A percentile compares a stretch with the other conserved stretches of the same genome.
Evolutionary conservation across 2,113 vertebrate genomes (phyloP).

Genomic region (Nyctereutes procyonoides): DNA sequence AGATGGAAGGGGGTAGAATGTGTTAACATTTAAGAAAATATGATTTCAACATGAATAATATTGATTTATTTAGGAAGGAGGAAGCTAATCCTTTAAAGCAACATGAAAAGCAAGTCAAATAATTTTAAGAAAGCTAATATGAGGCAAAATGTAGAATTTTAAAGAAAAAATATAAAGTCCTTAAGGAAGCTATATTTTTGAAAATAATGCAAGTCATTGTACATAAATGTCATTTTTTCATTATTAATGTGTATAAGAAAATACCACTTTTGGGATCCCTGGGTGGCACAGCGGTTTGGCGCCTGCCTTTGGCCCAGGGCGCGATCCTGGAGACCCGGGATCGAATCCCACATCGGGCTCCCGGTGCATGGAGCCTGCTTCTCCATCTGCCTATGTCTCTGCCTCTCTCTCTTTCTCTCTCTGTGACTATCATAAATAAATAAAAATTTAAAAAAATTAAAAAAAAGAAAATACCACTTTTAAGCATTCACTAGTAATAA

Average conservation of each 20-base stretch:
- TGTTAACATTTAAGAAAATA: slow-evolving; percentile 73
- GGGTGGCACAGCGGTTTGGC: too few relatives aligned
- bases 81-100: slow-evolving; percentile 58
- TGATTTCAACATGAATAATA: slow-evolving; percentile 53
- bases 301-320: too few relatives aligned
- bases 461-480: slow-evolving; percentile 43
- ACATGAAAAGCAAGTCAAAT: neutral
- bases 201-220: neutral
- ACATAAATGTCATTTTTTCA: neutral
- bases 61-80: slow-evolving; percentile 54
- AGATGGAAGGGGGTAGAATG: slow-evolving; percentile 30
- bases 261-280: neutral
- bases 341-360: too few relatives aligned
- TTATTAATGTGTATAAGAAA: slow-evolving; percentile 1
- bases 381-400: too few relatives aligned
- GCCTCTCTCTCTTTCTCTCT: too few relatives aligned
- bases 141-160: slow-evolving; percentile 18
- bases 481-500: slow-evolving; percentile 22
- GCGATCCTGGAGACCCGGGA: too few relatives aligned
- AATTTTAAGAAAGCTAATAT: slow-evolving; percentile 46
- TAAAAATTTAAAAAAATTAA: too few relatives aligned
- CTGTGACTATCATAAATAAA: too few relatives aligned
- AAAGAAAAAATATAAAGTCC: neutral
- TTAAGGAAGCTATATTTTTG: neutral
- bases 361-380: too few relatives aligned